A percentile compares a stretch with the other conserved stretches of the same genome.
Evolutionary conservation across 37 sponge, comb jelly and placozoan genomes (phyloP).

Genomic region (Amphimedon queenslandica): DNA sequence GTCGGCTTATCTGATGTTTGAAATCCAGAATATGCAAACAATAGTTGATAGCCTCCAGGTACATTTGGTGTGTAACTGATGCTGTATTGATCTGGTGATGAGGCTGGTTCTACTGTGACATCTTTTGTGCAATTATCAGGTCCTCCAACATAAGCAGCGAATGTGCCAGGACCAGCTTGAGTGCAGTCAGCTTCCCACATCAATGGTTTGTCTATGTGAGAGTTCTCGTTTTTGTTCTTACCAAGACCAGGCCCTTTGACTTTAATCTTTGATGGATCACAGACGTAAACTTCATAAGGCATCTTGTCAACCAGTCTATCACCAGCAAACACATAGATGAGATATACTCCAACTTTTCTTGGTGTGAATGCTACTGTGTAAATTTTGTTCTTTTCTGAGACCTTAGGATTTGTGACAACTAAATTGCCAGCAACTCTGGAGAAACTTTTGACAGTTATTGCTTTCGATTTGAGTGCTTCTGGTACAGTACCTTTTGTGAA

Average conservation of each 20-base stretch:
- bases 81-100: conserved; percentile 18
- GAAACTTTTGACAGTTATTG: background rate
- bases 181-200: conserved; percentile 59
- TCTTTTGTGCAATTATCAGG: conserved; percentile 41
- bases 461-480: background rate
- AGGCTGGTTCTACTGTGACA: conserved; percentile 19
- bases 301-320: conserved; percentile 54
- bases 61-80: conserved; percentile 48
- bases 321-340: conserved; percentile 54
- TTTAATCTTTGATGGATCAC: conserved; percentile 70
- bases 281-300: conserved; percentile 63
- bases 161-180: conserved; percentile 71
- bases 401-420: conserved; percentile 19
- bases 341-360: conserved; percentile 72
- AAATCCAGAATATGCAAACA: conserved; percentile 57
- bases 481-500: background rate
- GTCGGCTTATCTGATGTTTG: conserved; percentile 13
- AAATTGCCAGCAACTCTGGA: background rate
- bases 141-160: conserved; percentile 53
- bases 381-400: conserved; percentile 57
- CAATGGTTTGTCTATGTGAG: conserved; percentile 36
- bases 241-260: conserved; percentile 60
- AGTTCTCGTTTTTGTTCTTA: conserved; percentile 18
- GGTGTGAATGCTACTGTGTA: conserved; percentile 72
- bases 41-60: conserved; percentile 49